phyloP scores from a whole-genome alignment of 1,140 invertebrate species.

The Drosophila malerkotliana region DNA sequence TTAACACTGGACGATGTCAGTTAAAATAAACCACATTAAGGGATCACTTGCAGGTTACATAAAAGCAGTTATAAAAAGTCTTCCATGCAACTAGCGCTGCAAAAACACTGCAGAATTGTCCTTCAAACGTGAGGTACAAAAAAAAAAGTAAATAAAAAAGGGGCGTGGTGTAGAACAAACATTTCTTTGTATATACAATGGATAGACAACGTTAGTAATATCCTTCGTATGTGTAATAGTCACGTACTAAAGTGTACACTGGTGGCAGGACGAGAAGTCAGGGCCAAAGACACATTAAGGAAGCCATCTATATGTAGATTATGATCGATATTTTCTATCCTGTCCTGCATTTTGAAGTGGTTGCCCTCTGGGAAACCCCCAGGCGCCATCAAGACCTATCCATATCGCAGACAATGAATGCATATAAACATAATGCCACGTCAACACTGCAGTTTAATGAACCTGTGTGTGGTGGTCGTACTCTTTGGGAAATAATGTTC shows the following conservation, averaged over 20 bases:
- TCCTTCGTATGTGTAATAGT: conserved; percentile 1
- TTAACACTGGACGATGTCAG: not conserved
- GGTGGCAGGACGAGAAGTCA: not conserved
- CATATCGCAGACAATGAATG: not conserved
- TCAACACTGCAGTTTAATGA: conserved; percentile 2
- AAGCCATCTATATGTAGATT: conserved; percentile 7
- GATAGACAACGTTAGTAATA: not conserved
- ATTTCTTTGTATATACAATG: not conserved
- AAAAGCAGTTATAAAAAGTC: too few species aligned
- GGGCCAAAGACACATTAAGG: conserved; percentile 1
- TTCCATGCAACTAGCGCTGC: not conserved
- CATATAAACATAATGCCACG: conserved; percentile 3
- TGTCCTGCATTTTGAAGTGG: not conserved
- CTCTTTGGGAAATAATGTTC: not conserved
- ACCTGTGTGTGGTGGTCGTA: not conserved
- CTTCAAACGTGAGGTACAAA: not conserved
- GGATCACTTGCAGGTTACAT: not conserved
- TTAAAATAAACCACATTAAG: not conserved
- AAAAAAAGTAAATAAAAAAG: not conserved
- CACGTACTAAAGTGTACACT: not conserved
- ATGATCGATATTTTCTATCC: conserved; percentile 2
- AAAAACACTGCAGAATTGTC: not conserved
- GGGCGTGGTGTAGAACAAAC: not conserved
- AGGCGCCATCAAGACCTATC: not conserved
- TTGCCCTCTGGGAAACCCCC: not conserved